Conservation (phyloP, 2,888 invertebrate genomes). For the Pammene aurita region DNA sequence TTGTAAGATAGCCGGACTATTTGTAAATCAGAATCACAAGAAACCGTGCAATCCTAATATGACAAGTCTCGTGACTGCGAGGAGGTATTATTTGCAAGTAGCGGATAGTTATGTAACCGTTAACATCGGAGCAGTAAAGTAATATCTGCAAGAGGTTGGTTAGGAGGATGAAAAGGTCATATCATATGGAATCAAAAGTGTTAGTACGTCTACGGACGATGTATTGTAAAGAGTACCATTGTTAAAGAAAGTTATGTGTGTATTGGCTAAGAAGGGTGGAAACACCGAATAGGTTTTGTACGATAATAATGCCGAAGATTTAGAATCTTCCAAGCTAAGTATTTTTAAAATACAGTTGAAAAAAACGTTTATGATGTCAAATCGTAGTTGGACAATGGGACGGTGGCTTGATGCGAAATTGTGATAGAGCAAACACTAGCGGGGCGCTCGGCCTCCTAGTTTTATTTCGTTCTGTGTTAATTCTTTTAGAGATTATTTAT, state of each 20-base stretch:
- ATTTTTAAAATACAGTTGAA: slow-evolving; percentile 78
- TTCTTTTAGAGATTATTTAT: slow-evolving; percentile 22
- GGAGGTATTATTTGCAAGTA: slow-evolving; percentile 43
- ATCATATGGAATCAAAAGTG: slow-evolving; percentile 77
- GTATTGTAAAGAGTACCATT: slow-evolving; percentile 62
- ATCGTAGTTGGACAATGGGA: slow-evolving; percentile 62
- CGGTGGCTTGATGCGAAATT: slow-evolving; percentile 52
- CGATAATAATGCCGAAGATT: slow-evolving; percentile 72
- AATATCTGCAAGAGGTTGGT: slow-evolving; percentile 69
- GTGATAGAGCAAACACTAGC: slow-evolving; percentile 47
- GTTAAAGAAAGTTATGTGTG: slow-evolving; percentile 67
- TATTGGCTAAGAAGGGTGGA: slow-evolving; percentile 70
- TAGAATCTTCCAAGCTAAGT: slow-evolving; percentile 77
- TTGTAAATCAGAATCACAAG: slow-evolving; percentile 58
- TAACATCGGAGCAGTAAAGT: slow-evolving; percentile 63
- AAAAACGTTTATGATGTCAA: slow-evolving; percentile 60
- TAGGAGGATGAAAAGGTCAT: slow-evolving; percentile 76
- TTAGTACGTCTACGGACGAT: slow-evolving; percentile 61
- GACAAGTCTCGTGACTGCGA: slow-evolving; percentile 54
- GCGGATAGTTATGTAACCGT: slow-evolving; percentile 53
- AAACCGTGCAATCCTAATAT: slow-evolving; percentile 68
- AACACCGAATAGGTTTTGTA: slow-evolving; percentile 71
- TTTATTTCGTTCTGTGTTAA: slow-evolving; percentile 26
- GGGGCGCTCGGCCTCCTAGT: slow-evolving; percentile 6
- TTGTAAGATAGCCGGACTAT: slow-evolving; percentile 61